Evolutionary conservation across 2,888 invertebrate genomes (phyloP), one percentile per base, ranked within the genome.

Genomic region (Ochropacha duplaris): DNA sequence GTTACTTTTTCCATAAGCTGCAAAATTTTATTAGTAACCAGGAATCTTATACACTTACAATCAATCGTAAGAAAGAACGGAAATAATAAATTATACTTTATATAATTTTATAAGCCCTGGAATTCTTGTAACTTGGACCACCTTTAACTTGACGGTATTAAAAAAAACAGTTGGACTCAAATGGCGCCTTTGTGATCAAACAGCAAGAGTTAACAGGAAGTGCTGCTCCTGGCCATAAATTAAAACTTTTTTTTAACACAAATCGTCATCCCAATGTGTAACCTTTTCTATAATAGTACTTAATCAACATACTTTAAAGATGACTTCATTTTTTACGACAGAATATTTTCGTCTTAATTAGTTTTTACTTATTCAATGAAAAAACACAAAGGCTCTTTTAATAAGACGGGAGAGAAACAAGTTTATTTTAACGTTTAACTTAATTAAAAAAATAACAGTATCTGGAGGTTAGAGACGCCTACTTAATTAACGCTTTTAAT

Each of bases 201-300:
- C 82, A 31, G 52, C 5, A 52, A 79, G 76, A 77, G 75, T 70
- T 62, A 74, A 76, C 83, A 80, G 88, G 86, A 88, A 83, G 76
- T 76, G 60, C 66, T 69, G 78, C 82, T 81, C 83, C 77, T 70
- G 68, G 39, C 61, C 62, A 78, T 87, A 84, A 86, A 88, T 84
- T 83, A 76, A 64, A 69, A 70, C 78, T 5, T 76, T 71, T 76
- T 72, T 78, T 76, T n/a, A n/a, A 71, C 74, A 78, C 71, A 70
- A 81, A 81, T 78, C 81, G 71, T 73, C 76, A 78, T 78, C 79
- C 80, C 12, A 73, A 79, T 78, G 65, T 56, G 61, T 61, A 63
- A 63, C 59, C 61, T 59, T 63, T 68, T 62, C 9, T 44, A 39
- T 39, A 44, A 44, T 44, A 44, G 14, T 44, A 44, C 6, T 44